These are phyloP conservation scores for Anoplophora glabripennis DNA, from an alignment of 1,140 invertebrate species.

Conservation along the genomic window DNA sequence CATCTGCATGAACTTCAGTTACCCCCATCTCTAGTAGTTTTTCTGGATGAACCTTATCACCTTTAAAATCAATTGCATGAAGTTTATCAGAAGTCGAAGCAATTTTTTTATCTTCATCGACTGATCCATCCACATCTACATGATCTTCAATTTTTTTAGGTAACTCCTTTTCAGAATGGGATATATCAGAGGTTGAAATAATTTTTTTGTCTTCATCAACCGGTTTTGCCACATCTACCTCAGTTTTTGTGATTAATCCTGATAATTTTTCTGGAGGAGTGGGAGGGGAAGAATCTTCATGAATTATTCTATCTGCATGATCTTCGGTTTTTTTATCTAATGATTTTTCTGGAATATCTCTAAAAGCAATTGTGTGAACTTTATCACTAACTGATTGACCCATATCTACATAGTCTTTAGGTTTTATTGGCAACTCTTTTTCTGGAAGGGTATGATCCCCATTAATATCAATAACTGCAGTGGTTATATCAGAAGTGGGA, in stretches of 20 bases:
- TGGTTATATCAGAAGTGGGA: no score
- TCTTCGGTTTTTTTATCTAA: slow-evolving; percentile 1
- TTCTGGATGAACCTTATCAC: background rate
- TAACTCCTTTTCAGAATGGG: no score
- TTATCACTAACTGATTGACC: background rate
- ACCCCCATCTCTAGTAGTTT: background rate
- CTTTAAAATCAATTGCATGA: background rate
- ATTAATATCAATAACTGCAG: no score
- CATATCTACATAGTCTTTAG: background rate
- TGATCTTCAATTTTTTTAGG: background rate
- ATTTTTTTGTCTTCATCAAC: background rate
- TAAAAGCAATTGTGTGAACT: background rate
- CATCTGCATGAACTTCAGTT: background rate
- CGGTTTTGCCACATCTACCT: slow-evolving; percentile 6
- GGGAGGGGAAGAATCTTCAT: background rate
- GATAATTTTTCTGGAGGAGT: background rate
- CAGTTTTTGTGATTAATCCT: background rate
- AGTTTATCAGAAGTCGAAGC: background rate
- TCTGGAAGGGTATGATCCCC: no score
- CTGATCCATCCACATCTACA: background rate
- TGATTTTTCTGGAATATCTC: background rate
- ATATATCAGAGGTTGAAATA: background rate
- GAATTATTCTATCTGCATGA: background rate
- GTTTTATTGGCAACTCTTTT: no score
- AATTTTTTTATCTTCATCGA: background rate